Evolutionary conservation across 2,797 vertebrate species (phyloP).

Genomic region (Lagodon rhomboides): DNA sequence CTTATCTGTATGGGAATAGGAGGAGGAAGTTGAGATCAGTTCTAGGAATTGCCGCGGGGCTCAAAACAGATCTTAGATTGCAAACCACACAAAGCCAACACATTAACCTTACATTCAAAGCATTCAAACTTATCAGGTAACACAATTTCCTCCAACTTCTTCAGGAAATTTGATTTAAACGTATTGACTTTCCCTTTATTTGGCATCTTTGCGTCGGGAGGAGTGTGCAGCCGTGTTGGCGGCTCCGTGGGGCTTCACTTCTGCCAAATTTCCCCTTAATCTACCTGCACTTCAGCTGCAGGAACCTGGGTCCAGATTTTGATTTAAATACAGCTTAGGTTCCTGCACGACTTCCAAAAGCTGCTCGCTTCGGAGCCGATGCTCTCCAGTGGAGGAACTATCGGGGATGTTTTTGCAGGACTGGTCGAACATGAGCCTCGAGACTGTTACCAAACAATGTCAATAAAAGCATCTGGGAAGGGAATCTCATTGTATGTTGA

Average conservation of each 20-base stretch:
- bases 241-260: background rate
- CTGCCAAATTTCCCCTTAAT: no score
- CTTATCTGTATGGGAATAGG: constrained; percentile 63
- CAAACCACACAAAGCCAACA: constrained; percentile 35
- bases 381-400: no score
- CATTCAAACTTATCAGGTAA: constrained; percentile 48
- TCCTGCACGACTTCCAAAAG: no score
- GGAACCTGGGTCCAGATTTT: no score
- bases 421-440: background rate
- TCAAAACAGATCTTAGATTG: constrained; percentile 75
- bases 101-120: constrained; percentile 38
- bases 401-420: background rate
- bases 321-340: no score
- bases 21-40: constrained; percentile 44
- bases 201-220: background rate
- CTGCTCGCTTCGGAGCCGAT: no score
- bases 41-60: constrained; percentile 51
- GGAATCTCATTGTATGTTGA: background rate
- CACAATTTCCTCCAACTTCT: constrained; percentile 49
- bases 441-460: background rate
- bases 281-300: no score
- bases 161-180: constrained; percentile 42
- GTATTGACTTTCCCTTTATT: background rate
- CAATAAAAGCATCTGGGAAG: no score
- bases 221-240: background rate